Evolutionary conservation across 2,888 invertebrate genomes (phyloP).

Genomic region (Aproaerema taeniolella): DNA sequence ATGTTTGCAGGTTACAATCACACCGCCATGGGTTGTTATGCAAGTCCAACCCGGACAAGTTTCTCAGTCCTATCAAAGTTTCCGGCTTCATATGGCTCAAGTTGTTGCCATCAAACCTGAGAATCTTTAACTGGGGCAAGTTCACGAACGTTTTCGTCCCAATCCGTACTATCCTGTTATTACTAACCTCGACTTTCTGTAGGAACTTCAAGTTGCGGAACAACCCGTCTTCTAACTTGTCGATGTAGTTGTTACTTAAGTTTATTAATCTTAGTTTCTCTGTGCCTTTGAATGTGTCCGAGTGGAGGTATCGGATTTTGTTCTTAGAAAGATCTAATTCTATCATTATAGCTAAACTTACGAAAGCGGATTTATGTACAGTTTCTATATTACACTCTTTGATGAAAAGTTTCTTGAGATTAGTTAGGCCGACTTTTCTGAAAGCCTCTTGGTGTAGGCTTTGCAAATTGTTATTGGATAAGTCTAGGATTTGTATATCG

Average conservation of each 20-base stretch:
- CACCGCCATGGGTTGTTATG: conserved; percentile 93
- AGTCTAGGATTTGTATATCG: conserved; percentile 84
- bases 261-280: conserved; percentile 84
- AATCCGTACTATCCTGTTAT: conserved; percentile 85
- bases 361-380: conserved; percentile 85
- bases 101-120: conserved; percentile 87
- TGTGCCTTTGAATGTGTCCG: conserved; percentile 84
- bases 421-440: conserved; percentile 81
- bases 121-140: conserved; percentile 81
- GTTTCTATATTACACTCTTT: conserved; percentile 84
- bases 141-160: conserved; percentile 84
- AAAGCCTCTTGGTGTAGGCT: conserved; percentile 83
- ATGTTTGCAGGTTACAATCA: conserved; percentile 88
- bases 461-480: conserved; percentile 83
- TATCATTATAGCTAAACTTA: conserved; percentile 85
- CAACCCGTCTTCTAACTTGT: conserved; percentile 83
- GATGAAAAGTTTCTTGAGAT: conserved; percentile 89
- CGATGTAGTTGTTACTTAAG: conserved; percentile 86
- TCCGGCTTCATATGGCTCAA: conserved; percentile 82
- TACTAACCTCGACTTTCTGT: conserved; percentile 86
- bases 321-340: conserved; percentile 90
- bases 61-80: conserved; percentile 81
- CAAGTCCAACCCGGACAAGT: conserved; percentile 85
- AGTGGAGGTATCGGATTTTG: conserved; percentile 80
- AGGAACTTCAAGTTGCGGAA: conserved; percentile 86